Evolutionary conservation across 1,140 invertebrate genomes (phyloP).

Genomic region (Acromyrmex charruanus): DNA sequence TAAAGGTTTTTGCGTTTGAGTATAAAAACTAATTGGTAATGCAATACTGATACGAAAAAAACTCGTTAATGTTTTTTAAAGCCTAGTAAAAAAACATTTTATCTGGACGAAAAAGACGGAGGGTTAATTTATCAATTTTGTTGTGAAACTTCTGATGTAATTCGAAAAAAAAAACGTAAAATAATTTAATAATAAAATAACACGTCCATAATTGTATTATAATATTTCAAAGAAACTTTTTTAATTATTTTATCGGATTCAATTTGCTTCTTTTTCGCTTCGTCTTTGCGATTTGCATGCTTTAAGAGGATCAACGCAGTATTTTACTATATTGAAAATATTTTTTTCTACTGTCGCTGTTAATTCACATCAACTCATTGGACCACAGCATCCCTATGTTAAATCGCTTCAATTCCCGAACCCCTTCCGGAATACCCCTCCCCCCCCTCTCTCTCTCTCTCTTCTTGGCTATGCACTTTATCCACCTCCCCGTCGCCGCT

Average conservation of each 20-base stretch:
- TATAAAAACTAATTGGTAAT: too few relatives aligned
- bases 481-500: constrained; percentile 74
- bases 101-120: too few relatives aligned
- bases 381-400: constrained; percentile 61
- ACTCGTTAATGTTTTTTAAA: too few relatives aligned
- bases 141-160: neutral
- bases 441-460: constrained; percentile 3
- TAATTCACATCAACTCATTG: constrained; percentile 76
- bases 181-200: constrained; percentile 5
- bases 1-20: too few relatives aligned
- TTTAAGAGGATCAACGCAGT: constrained; percentile 22
- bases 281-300: neutral
- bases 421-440: constrained; percentile 9
- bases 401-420: constrained; percentile 69
- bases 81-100: too few relatives aligned
- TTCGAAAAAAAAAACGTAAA: neutral
- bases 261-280: neutral
- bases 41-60: too few relatives aligned
- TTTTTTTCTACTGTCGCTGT: constrained; percentile 70
- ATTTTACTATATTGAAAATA: constrained; percentile 60
- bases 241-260: neutral
- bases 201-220: neutral
- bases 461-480: constrained; percentile 76
- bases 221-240: constrained; percentile 1
- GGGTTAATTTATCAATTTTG: neutral